Percentiles rank a stretch among this genome's conserved stretches.
Conservation (phyloP, 2,888 invertebrate genomes). For the Leucophenga montana region DNA sequence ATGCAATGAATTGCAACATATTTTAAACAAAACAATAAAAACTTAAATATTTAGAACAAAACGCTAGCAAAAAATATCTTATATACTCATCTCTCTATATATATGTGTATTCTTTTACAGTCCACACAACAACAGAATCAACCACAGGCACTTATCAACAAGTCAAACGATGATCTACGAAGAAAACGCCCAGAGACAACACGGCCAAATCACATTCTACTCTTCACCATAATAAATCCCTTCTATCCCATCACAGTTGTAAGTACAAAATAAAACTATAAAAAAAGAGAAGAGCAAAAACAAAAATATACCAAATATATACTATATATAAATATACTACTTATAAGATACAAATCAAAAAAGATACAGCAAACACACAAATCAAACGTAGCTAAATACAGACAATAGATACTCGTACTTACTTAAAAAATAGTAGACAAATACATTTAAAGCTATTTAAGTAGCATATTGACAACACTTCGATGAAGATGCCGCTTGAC, state of each 20-base stretch:
- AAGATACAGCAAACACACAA: background rate
- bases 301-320: background rate
- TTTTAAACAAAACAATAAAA: background rate
- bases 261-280: slow-evolving; percentile 75
- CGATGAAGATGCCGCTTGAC: background rate
- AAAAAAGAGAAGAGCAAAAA: background rate
- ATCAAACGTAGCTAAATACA: background rate
- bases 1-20: background rate
- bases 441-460: slow-evolving; percentile 2
- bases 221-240: slow-evolving; percentile 98
- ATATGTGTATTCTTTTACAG: slow-evolving; percentile 55
- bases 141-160: slow-evolving; percentile 71
- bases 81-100: slow-evolving; percentile 21
- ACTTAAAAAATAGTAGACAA: background rate
- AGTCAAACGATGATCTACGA: slow-evolving; percentile 78
- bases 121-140: slow-evolving; percentile 70
- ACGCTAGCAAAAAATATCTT: background rate
- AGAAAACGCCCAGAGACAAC: slow-evolving; percentile 87
- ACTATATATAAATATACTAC: background rate
- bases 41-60: background rate
- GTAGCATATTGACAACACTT: background rate
- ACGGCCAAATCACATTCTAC: slow-evolving; percentile 95
- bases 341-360: background rate
- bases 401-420: background rate
- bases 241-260: slow-evolving; percentile 99